Base-by-base conservation (phyloP, 2,888 invertebrate genomes). In the Boloria euphrosyne region DNA sequence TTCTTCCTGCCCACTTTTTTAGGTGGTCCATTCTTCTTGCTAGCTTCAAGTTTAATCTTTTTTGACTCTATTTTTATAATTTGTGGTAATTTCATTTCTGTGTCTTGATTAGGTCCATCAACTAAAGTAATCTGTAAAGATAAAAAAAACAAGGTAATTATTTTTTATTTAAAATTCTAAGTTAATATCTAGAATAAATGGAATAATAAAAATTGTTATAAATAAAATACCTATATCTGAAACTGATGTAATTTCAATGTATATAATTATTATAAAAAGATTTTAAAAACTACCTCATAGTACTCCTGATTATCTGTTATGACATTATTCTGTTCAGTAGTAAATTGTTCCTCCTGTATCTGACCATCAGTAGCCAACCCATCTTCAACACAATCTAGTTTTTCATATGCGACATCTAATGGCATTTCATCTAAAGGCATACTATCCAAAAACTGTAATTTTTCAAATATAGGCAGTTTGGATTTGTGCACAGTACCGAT, bases 261-360 rank as follows among this genome's bases (percentile, higher is more conserved):
- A 31, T 7, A 31, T 7, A 31, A 38, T n/a, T n/a, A 38, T 10
- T 38, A 38, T 38, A 38, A 59, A 18, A n/a, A 64, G 18, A 31
- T 47, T n/a, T 52, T 51, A n/a, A 73, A n/a, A 73, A 73, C 69
- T 65, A 90, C 91, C 80, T 92, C 91, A 80, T 90, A 91, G 79
- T 90, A 91, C 65, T 92, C 91, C 69, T 91, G 90, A 54, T 85
- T 88, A 65, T 92, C 91, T 0, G 87, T 91, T 55, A 92, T 89
- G 58, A 90, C 90, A 71, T 90, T 83, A 44, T 57, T 65, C 62
- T 89, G 86, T 47, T 89, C 87, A 0, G 79, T 78, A 2, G 43
- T 55, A 49, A 73, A 62, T 0, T 71, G 66, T 18, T 78, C 75
- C 10, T 77, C 76, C 50, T 22, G 58, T 59, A 62, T 47, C 76